Conservation (phyloP, 2,113 vertebrate species). For the Carollia perspicillata region DNA sequence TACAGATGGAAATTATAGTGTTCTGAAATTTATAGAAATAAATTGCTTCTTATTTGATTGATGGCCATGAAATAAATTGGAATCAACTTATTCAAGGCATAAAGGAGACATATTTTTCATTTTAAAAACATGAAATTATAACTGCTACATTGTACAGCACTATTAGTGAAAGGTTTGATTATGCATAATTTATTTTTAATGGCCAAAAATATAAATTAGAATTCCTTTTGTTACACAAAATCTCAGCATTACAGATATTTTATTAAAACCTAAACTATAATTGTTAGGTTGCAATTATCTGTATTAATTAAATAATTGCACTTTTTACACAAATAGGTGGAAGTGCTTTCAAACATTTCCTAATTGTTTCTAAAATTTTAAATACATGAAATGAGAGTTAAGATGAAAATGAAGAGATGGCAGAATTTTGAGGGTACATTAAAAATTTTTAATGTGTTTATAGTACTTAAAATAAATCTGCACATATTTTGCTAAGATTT, state of each 20-base stretch:
- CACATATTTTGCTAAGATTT: background rate
- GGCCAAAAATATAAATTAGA: constrained; percentile 27
- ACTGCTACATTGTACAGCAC: background rate
- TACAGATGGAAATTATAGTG: background rate
- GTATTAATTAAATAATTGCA: constrained; percentile 74
- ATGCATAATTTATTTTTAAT: background rate
- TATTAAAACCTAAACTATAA: constrained; percentile 62
- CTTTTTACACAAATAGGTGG: constrained; percentile 67
- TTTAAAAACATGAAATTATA: background rate
- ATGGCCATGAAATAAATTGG: constrained; percentile 33
- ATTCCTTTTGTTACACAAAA: background rate
- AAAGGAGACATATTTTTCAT: background rate
- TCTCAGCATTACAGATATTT: constrained; percentile 55
- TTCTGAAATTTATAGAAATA: constrained; percentile 46
- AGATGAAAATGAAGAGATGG: constrained; percentile 38
- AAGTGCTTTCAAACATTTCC: constrained; percentile 29
- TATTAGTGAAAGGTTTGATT: constrained; percentile 32
- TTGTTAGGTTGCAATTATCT: constrained; percentile 69
- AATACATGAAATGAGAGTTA: constrained; percentile 33
- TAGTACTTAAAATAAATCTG: background rate
- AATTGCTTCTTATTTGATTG: constrained; percentile 26
- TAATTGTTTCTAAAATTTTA: constrained; percentile 70
- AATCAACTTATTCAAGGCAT: background rate
- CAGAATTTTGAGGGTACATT: background rate
- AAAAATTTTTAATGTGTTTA: background rate